Evolutionary conservation across 2,113 vertebrate genomes (phyloP).

Genomic region (Macquaria ambigua): DNA sequence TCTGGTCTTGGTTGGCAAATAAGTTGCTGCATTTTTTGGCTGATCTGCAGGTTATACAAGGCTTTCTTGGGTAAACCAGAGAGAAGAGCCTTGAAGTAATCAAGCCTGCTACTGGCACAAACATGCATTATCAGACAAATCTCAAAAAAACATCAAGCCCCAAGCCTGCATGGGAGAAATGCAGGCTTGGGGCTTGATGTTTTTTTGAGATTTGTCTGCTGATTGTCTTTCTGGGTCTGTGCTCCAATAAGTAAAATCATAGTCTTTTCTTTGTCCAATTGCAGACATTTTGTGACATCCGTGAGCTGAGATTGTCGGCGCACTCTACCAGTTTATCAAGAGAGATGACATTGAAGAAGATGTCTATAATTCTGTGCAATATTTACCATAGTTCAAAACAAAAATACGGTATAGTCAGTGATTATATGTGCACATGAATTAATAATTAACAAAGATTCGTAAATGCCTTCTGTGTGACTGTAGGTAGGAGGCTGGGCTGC

Average conservation of each 20-base stretch:
- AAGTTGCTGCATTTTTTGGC: slow-evolving; percentile 7
- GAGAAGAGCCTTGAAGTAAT: slow-evolving; percentile 19
- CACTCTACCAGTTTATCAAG: background rate
- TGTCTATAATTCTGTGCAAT: background rate
- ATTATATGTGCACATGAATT: slow-evolving; percentile 19
- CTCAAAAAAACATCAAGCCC: too few species aligned
- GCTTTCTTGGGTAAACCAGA: slow-evolving; percentile 11
- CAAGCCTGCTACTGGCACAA: slow-evolving; percentile 5
- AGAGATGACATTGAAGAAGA: background rate
- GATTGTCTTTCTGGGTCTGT: slow-evolving; percentile 6
- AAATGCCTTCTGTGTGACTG: slow-evolving; percentile 44
- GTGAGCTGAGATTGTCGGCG: background rate
- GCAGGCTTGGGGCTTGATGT: background rate
- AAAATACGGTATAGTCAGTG: background rate
- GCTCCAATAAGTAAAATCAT: slow-evolving; percentile 4
- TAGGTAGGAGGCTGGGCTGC: slow-evolving; percentile 36
- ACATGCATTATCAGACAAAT: slow-evolving; percentile 6
- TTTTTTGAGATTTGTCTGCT: slow-evolving; percentile 6
- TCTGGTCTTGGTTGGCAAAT: slow-evolving; percentile 1
- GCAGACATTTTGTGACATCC: background rate
- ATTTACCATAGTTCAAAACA: background rate
- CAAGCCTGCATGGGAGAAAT: background rate
- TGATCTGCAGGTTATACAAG: slow-evolving; percentile 24
- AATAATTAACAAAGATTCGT: slow-evolving; percentile 23
- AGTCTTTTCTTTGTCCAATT: background rate